Base-by-base conservation (phyloP, 2,797 vertebrate species). In the Glossophaga mutica region DNA sequence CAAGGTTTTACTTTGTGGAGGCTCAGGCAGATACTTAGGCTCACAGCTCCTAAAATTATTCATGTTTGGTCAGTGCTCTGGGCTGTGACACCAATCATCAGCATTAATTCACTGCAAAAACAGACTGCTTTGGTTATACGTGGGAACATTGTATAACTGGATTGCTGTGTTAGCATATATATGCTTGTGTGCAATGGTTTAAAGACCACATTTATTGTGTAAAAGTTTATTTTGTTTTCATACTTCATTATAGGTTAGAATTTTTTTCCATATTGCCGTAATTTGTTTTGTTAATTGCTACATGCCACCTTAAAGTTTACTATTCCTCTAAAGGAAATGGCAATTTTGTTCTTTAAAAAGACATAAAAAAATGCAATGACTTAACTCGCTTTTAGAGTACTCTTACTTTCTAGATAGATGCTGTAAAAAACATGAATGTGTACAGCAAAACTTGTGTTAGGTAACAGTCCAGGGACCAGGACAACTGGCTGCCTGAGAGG, bases 301-400 rank as follows among this genome's bases (percentile, higher is more conserved):
- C 29, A 37, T 91, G 29, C 37, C 46, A 86, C 46, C 14, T 79
- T 48, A 86, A 89, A 83, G 46, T 95, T 87, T 73, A 78, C 82
- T 91, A 82, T 81, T 84, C 34, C 9, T 82, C 18, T 44, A 73
- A 93, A 89, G 21, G 26, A 96, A 95, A 89, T 88, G 24, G 10
- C 12, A 77, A 39, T 7, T 87, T 84, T 84, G 44, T 65, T 95
- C 15, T 93, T 73, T 68, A 46, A 85, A 93, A 89, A 81, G n/a
- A 70, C 14, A 1, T 84, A 81, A 84, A 76, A 95, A 81, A 81
- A 94, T 12, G 0, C 46, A 52, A 77, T 16, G 6, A 77, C n/a
- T 87, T 26, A 76, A 73, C 32, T 65, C 87, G 3, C 34, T 92
- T 87, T 89, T 65, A 62, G 59, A 87, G 37, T 18, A 82, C 77